phyloP scores from a whole-genome alignment of 2,113 vertebrate genomes.

The Talpa occidentalis region DNA sequence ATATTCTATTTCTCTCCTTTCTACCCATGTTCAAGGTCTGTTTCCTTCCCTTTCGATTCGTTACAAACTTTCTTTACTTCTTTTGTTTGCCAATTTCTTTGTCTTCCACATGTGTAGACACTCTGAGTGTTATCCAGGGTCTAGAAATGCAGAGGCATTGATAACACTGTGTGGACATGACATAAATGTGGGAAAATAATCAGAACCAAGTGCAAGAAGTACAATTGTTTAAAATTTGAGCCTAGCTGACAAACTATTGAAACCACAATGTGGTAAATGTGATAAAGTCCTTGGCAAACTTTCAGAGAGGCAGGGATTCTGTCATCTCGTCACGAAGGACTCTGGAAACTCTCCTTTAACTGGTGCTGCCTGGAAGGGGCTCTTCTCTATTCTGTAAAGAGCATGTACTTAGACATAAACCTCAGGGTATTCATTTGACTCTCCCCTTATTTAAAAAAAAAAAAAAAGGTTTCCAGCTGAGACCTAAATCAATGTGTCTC shows the following conservation, averaged over 20 bases:
- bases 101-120: neutral
- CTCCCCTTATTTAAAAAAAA: neutral
- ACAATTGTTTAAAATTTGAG: neutral
- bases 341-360: neutral
- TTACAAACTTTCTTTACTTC: neutral
- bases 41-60: slow-evolving; percentile 33
- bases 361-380: neutral
- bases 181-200: neutral
- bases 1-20: slow-evolving; percentile 9
- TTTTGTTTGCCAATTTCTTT: slow-evolving; percentile 31
- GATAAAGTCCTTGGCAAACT: neutral
- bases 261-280: neutral
- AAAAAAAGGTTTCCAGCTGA: neutral
- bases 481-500: neutral
- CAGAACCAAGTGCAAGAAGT: neutral
- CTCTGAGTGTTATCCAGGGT: neutral
- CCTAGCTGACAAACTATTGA: neutral
- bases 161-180: neutral
- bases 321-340: neutral
- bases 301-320: neutral
- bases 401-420: neutral
- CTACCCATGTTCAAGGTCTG: slow-evolving; percentile 13
- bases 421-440: neutral
- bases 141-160: neutral
- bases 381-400: neutral